phyloP scores from a whole-genome alignment of 2,113 vertebrate genomes.

The Psephotus haematonotus region DNA sequence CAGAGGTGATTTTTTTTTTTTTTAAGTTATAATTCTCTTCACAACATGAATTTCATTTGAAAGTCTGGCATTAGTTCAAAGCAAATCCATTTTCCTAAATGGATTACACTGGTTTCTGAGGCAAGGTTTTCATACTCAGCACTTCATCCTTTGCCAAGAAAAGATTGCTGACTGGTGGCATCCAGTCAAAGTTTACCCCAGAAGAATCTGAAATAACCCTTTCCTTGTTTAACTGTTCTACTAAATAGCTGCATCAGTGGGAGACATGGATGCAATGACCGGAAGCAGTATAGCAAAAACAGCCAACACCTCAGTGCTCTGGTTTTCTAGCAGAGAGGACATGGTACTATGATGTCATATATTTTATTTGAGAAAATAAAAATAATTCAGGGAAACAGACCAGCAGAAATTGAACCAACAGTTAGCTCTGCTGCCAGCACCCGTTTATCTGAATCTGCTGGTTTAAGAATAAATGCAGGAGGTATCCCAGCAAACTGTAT shows the following conservation, averaged over 20 bases:
- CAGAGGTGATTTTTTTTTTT: neutral
- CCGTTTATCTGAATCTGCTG: neutral
- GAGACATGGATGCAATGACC: neutral
- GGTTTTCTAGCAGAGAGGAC: neutral
- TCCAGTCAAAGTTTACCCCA: neutral
- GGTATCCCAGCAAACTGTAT: neutral
- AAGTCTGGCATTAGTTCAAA: conserved; percentile 19
- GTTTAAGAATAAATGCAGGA: neutral
- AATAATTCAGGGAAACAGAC: neutral
- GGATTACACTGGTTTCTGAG: conserved; percentile 26
- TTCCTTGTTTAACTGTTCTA: neutral
- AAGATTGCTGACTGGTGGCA: neutral
- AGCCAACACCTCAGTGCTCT: neutral
- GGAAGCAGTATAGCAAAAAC: neutral
- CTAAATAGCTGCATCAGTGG: neutral
- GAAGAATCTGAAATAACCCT: neutral
- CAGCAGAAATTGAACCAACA: neutral
- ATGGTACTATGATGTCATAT: neutral
- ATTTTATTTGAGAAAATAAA: neutral
- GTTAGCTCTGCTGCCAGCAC: neutral
- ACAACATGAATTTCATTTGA: conserved; percentile 15
- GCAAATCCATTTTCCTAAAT: conserved; percentile 20
- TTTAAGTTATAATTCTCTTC: neutral
- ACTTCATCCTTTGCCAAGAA: neutral
- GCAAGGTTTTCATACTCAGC: neutral